These are phyloP conservation scores for Phycodurus eques DNA, from an alignment of 2,113 vertebrate species.

Conservation along the genomic window DNA sequence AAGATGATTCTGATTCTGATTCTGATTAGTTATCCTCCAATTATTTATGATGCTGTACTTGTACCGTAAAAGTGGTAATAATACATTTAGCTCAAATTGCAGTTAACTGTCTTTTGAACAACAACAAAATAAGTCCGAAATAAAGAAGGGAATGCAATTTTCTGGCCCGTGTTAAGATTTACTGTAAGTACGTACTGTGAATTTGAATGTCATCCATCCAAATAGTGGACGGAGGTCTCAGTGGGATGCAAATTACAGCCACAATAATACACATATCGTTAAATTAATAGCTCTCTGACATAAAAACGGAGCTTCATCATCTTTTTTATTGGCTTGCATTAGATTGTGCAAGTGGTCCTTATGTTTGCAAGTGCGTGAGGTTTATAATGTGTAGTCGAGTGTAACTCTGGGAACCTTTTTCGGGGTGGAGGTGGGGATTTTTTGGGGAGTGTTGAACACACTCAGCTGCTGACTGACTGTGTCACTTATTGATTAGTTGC, in stretches of 20 bases:
- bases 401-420: constrained; percentile 62
- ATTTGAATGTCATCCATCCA: no score
- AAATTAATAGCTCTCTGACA: background rate
- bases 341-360: background rate
- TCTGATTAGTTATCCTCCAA: no score
- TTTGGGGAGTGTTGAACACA: constrained; percentile 24
- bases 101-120: no score
- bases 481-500: constrained; percentile 97
- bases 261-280: background rate
- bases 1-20: no score
- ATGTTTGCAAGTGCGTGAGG: constrained; percentile 30
- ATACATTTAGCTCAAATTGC: no score
- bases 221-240: background rate
- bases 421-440: constrained; percentile 28
- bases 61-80: no score
- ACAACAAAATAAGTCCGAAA: no score
- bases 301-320: background rate
- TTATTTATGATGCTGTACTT: no score
- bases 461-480: constrained; percentile 74
- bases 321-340: background rate
- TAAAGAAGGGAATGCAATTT: no score
- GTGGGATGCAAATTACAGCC: background rate
- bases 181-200: no score
- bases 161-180: no score
- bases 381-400: constrained; percentile 38